These are phyloP conservation scores for Anticlea derivata DNA, from an alignment of 2,888 invertebrate genomes.

Conservation along the genomic window DNA sequence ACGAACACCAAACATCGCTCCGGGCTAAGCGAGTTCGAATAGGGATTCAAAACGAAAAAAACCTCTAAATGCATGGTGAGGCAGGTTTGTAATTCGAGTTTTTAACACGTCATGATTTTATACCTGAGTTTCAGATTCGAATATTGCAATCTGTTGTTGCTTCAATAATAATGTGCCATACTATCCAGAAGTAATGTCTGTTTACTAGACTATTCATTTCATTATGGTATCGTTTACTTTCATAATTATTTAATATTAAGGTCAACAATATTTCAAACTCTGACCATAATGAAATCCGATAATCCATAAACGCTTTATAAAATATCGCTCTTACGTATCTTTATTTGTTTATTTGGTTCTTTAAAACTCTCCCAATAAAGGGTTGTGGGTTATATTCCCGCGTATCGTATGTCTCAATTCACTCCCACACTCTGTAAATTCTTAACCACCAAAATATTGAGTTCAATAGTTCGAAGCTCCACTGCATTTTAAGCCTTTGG, in stretches of 20 bases:
- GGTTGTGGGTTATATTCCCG: conserved; percentile 57
- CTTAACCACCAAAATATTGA: conserved; percentile 9
- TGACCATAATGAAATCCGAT: conserved; percentile 44
- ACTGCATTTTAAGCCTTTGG: conserved; percentile 25
- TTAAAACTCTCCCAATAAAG: conserved; percentile 51
- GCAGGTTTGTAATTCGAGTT: conserved; percentile 24
- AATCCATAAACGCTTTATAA: conserved; percentile 37
- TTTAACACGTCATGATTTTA: conserved; percentile 26
- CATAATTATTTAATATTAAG: conserved; percentile 22
- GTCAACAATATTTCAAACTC: conserved; percentile 17
- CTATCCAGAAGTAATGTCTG: background rate
- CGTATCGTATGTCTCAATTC: conserved; percentile 60
- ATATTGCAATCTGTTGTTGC: background rate
- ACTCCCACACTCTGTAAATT: conserved; percentile 52
- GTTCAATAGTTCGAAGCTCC: background rate
- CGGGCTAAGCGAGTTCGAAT: conserved; percentile 50
- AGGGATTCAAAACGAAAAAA: conserved; percentile 55
- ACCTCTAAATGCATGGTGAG: conserved; percentile 48
- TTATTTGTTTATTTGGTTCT: conserved; percentile 57
- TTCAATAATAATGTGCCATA: background rate
- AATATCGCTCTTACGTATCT: conserved; percentile 48
- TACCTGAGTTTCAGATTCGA: conserved; percentile 13
- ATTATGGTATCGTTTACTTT: conserved; percentile 18
- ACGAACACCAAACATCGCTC: conserved; percentile 76
- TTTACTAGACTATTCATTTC: conserved; percentile 1